Base-by-base conservation (phyloP, 2,797 vertebrate species). In the Nannoperca obscura region DNA sequence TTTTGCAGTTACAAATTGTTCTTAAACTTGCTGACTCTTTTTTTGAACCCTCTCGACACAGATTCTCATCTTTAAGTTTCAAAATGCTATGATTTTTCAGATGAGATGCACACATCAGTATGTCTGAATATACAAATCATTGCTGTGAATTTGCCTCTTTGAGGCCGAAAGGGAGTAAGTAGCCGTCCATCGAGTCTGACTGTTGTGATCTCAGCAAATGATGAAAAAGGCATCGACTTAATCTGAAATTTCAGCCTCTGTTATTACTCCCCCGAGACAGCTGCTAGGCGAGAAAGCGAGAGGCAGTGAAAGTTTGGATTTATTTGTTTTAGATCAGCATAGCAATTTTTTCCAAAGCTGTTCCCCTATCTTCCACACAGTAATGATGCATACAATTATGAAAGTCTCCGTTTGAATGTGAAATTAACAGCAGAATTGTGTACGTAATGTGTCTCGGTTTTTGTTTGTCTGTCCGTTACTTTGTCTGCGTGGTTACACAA, bases 241-340 rank as follows among this genome's bases (percentile, higher is more conserved):
- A 86, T 86, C 57, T 77, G 47, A 71, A 71, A 77, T 52, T 76
- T 84, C 60, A 70, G 24, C 62, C 59, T 78, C 24, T 62, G 49
- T 82, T 82, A 76, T 74, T 67, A 61, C 58, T 78, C 71, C 70
- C 63, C 22, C 2, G 24, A 78, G 66, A 76, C 73, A 50, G 76
- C 82, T 78, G 68, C 52, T 34, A 55, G 40, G 42, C 27, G 14
- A 52, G 24, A 27, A 34, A 22, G 30, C 50, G 72, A 55, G 47
- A 75, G 27, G 20, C 22, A 54, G 58, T 42, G 34, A 54, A 71
- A 61, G 47, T 80, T 72, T 64, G 20, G 44, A 83, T 86, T 70
- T 81, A 79, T 89, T 88, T 83, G 82, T 83, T 86, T 89, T 76
- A 64, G 69, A 87, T 71, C 30, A 67, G 70, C 72, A 58, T 12